A percentile compares a stretch with the other conserved stretches of the same genome.
phyloP scores from a whole-genome alignment of 2,888 invertebrate genomes.

The Gymnocheta viridis region DNA sequence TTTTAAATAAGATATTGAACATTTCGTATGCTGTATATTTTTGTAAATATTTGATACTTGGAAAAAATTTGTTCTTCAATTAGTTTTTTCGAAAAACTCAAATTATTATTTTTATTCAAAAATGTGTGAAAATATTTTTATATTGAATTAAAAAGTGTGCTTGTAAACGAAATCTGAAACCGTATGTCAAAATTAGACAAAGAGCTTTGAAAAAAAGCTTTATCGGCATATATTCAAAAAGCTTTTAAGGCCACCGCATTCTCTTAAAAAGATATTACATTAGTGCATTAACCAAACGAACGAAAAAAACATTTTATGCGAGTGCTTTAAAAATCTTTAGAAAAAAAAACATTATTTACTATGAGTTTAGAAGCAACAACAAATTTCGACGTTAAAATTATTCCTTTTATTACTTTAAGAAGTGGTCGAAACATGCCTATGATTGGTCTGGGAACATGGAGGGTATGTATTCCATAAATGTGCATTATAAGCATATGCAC shows the following conservation, averaged over 20 bases:
- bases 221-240: conserved; percentile 22
- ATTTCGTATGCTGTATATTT: neutral
- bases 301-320: neutral
- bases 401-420: conserved; percentile 84
- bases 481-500: conserved; percentile 28
- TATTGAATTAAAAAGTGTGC: neutral
- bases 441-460: conserved; percentile 90
- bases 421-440: conserved; percentile 86
- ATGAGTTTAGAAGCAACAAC: conserved; percentile 25
- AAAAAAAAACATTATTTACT: conserved; percentile 7
- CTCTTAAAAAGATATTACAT: neutral
- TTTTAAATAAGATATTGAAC: neutral
- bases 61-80: neutral
- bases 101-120: neutral
- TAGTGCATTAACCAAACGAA: conserved; percentile 11
- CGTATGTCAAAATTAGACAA: neutral
- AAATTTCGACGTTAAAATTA: conserved; percentile 72
- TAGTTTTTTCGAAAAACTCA: neutral
- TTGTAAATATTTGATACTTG: neutral
- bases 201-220: conserved; percentile 20
- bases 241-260: conserved; percentile 24
- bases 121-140: neutral
- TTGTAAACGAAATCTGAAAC: neutral
- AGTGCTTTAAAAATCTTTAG: neutral
- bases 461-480: conserved; percentile 82